These are phyloP conservation scores for Candidula unifasciata DNA, from an alignment of 2,888 invertebrate genomes.

Conservation along the genomic window DNA sequence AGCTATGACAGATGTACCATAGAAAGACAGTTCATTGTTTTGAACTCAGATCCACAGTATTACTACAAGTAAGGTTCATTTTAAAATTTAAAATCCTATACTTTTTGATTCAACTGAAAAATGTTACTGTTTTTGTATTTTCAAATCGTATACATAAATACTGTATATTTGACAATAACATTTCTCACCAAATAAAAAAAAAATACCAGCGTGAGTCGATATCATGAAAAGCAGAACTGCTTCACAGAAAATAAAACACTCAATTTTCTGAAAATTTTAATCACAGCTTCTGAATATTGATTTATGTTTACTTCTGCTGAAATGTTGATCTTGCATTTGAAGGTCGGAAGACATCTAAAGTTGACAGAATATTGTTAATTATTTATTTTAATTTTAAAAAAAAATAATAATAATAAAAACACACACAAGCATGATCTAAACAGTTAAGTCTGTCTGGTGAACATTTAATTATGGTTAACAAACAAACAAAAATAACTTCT, in stretches of 20 bases:
- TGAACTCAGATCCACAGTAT: slow-evolving; percentile 4
- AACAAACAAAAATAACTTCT: slow-evolving; percentile 19
- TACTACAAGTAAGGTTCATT: neutral
- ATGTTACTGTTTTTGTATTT: too few relatives aligned
- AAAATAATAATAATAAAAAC: too few relatives aligned
- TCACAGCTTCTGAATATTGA: neutral
- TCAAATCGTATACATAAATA: too few relatives aligned
- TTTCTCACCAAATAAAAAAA: too few relatives aligned
- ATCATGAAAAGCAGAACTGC: too few relatives aligned
- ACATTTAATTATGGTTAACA: neutral
- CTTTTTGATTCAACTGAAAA: too few relatives aligned
- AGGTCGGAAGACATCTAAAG: neutral
- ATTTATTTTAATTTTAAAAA: neutral
- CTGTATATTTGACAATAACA: too few relatives aligned
- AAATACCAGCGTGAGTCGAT: too few relatives aligned
- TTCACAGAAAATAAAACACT: too few relatives aligned
- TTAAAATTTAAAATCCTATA: too few relatives aligned
- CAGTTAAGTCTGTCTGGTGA: slow-evolving; percentile 6
- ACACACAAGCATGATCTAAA: neutral
- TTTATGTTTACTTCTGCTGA: neutral
- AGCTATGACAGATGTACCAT: slow-evolving; percentile 12
- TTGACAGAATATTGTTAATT: neutral
- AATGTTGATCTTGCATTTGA: neutral
- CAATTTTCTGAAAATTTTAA: too few relatives aligned
- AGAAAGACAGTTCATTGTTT: slow-evolving; percentile 1